Percentiles rank a stretch among this genome's conserved stretches.
phyloP scores from a whole-genome alignment of 1,140 invertebrate genomes.

The Arctopsyche grandis region DNA sequence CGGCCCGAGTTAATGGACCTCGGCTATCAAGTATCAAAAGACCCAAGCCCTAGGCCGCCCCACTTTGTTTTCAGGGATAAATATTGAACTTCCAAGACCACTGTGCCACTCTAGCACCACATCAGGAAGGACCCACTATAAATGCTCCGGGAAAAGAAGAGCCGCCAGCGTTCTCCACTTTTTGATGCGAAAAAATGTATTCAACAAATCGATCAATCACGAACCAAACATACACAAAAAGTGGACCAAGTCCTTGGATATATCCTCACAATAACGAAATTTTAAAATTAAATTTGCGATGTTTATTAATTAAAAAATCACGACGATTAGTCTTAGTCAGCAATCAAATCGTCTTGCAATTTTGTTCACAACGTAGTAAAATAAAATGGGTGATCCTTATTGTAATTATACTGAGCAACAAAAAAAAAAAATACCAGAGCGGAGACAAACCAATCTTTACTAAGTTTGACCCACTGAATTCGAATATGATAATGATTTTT shows the following conservation, averaged over 20 bases:
- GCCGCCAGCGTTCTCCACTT: neutral
- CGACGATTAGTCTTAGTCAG: too few relatives aligned
- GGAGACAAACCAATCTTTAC: too few relatives aligned
- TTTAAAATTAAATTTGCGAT: too few relatives aligned
- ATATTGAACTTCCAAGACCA: constrained; percentile 35
- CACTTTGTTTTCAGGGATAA: constrained; percentile 39
- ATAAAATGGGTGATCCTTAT: too few relatives aligned
- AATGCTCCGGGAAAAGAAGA: neutral
- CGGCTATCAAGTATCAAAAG: constrained; percentile 48
- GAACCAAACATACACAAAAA: neutral
- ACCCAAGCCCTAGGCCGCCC: constrained; percentile 14
- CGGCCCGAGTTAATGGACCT: constrained; percentile 41
- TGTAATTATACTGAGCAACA: too few relatives aligned
- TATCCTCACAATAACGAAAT: neutral
- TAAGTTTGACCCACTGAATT: too few relatives aligned
- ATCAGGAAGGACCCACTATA: neutral
- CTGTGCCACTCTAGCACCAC: constrained; percentile 16
- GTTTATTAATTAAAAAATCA: too few relatives aligned
- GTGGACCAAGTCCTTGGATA: neutral
- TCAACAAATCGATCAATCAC: neutral
- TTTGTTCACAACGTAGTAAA: too few relatives aligned
- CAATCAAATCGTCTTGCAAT: too few relatives aligned
- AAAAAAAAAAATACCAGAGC: too few relatives aligned
- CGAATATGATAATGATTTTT: too few relatives aligned
- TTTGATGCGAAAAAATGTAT: neutral